phyloP scores from a whole-genome alignment of 2,888 invertebrate species.

The Chromoteleia sp. region DNA sequence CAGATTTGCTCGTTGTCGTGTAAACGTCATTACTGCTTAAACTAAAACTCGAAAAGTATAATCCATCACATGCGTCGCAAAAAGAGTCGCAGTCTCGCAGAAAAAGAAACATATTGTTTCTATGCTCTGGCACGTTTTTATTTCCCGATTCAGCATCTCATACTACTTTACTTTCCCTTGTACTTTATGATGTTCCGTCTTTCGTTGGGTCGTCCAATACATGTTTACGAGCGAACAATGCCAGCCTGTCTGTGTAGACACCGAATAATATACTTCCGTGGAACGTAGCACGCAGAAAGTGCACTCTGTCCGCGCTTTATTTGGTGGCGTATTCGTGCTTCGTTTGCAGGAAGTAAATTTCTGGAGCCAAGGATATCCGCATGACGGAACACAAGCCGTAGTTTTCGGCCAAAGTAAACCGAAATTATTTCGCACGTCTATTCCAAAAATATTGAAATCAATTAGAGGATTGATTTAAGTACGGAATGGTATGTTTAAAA shows the following conservation, averaged over 20 bases:
- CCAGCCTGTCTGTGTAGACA: slow-evolving; percentile 60
- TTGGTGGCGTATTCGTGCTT: slow-evolving; percentile 60
- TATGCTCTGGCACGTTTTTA: slow-evolving; percentile 51
- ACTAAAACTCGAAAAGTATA: slow-evolving; percentile 20
- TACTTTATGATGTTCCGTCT: slow-evolving; percentile 62
- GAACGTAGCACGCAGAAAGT: slow-evolving; percentile 59
- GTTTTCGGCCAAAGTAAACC: slow-evolving; percentile 53
- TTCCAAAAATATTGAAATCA: slow-evolving; percentile 15
- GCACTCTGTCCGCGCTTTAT: slow-evolving; percentile 65
- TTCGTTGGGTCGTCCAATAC: slow-evolving; percentile 63
- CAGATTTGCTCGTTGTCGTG: not conserved
- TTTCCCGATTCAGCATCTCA: slow-evolving; percentile 52
- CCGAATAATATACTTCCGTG: slow-evolving; percentile 69
- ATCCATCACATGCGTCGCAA: slow-evolving; percentile 45
- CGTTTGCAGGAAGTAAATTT: slow-evolving; percentile 69
- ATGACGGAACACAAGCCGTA: slow-evolving; percentile 51
- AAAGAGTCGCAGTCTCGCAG: slow-evolving; percentile 24
- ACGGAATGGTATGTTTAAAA: too few species aligned
- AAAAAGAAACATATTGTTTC: slow-evolving; percentile 54
- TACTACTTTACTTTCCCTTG: slow-evolving; percentile 46
- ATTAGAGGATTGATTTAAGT: not conserved
- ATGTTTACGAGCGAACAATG: slow-evolving; percentile 67
- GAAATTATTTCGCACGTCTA: slow-evolving; percentile 35
- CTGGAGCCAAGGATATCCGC: slow-evolving; percentile 58
- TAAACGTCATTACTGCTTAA: slow-evolving; percentile 34